Percentiles rank a stretch among this genome's conserved stretches.
These are phyloP conservation scores for Serripes groenlandicus DNA, from an alignment of 2,888 invertebrate genomes.

Conservation along the genomic window DNA sequence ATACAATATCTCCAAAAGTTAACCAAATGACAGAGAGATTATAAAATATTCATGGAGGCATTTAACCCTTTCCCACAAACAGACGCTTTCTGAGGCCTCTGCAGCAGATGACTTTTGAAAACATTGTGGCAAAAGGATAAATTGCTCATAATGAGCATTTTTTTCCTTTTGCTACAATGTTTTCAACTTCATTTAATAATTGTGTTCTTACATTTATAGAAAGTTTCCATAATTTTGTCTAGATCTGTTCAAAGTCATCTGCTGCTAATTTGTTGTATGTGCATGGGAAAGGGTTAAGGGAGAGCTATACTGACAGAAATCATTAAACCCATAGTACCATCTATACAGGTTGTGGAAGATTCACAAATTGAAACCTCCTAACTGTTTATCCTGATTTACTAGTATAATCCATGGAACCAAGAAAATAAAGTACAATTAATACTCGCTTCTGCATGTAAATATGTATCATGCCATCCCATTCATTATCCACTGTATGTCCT, in stretches of 20 bases:
- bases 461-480: too few species aligned
- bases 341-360: too few species aligned
- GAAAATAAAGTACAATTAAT: too few species aligned
- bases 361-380: too few species aligned
- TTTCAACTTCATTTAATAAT: neutral
- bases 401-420: too few species aligned
- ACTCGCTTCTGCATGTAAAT: too few species aligned
- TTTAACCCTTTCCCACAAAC: neutral
- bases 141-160: neutral
- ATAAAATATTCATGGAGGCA: too few species aligned
- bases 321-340: too few species aligned
- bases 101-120: neutral
- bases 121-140: slow-evolving; percentile 1
- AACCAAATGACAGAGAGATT: too few species aligned
- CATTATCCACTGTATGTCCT: too few species aligned
- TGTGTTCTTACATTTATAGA: neutral
- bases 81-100: neutral
- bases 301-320: neutral
- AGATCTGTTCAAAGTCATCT: slow-evolving; percentile 3
- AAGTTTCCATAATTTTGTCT: neutral
- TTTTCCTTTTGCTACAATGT: slow-evolving; percentile 12
- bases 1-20: too few species aligned
- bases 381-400: too few species aligned
- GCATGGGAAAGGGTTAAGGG: neutral
- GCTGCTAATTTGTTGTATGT: slow-evolving; percentile 1